Percentiles rank a stretch among this genome's conserved stretches.
These are phyloP conservation scores for Scomber japonicus DNA, from an alignment of 2,113 vertebrate species.

Conservation along the genomic window DNA sequence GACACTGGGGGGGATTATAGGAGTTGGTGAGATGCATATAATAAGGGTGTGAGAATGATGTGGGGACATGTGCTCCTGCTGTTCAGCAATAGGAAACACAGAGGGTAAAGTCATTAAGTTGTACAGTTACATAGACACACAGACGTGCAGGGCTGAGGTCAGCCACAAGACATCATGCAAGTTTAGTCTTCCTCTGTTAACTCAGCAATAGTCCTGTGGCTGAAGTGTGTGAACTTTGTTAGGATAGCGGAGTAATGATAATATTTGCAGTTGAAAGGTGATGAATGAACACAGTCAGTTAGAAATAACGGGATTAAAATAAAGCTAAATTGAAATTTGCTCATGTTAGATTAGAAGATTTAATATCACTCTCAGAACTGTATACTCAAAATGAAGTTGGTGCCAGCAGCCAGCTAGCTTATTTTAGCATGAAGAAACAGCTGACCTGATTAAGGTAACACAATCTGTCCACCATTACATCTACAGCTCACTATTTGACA, in stretches of 20 bases:
- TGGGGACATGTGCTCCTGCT: conserved; percentile 27
- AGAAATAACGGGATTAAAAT: too few species aligned
- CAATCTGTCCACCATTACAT: not conserved
- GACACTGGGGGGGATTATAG: conserved; percentile 27
- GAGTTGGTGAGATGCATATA: conserved; percentile 59
- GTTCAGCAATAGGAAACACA: conserved; percentile 61
- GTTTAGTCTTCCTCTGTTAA: conserved; percentile 39
- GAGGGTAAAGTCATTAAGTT: conserved; percentile 74
- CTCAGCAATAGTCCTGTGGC: not conserved
- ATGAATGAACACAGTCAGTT: not conserved
- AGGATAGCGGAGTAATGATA: conserved; percentile 13
- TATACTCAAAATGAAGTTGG: not conserved
- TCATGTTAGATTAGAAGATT: not conserved
- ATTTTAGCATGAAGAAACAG: conserved; percentile 6
- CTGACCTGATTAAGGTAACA: not conserved
- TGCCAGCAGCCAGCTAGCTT: not conserved
- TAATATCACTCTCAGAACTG: not conserved
- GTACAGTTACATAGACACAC: conserved; percentile 17
- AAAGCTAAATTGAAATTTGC: too few species aligned
- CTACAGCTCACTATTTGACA: not conserved
- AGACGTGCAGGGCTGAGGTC: conserved; percentile 43
- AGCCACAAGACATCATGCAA: conserved; percentile 32
- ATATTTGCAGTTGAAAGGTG: conserved; percentile 25
- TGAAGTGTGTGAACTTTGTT: not conserved
- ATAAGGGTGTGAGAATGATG: conserved; percentile 70